Conservation (phyloP, 2,888 invertebrate species). For the Diogma glabrata region DNA sequence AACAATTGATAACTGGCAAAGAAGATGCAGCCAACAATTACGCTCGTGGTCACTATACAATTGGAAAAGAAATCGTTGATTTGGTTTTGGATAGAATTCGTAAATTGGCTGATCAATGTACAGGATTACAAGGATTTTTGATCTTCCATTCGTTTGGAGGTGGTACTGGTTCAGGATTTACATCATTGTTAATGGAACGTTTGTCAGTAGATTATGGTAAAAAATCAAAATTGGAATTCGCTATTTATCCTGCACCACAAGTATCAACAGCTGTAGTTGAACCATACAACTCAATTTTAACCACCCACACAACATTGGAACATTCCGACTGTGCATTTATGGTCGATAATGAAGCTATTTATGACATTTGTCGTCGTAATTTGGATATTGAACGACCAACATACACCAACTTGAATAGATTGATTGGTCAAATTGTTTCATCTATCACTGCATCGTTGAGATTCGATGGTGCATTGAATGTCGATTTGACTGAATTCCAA, state of each 20-base stretch:
- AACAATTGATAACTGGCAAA: constrained; percentile 84
- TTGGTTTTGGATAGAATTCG: constrained; percentile 70
- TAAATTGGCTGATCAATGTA: constrained; percentile 76
- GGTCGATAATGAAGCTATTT: constrained; percentile 86
- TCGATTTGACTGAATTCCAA: constrained; percentile 89
- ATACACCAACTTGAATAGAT: constrained; percentile 76
- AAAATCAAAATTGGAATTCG: constrained; percentile 87
- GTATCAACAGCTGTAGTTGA: constrained; percentile 74
- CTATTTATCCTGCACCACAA: constrained; percentile 90
- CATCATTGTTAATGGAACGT: constrained; percentile 83
- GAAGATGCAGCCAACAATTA: constrained; percentile 93
- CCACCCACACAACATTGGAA: constrained; percentile 79
- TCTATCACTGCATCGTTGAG: constrained; percentile 89
- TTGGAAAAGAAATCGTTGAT: constrained; percentile 82
- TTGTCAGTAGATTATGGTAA: constrained; percentile 88
- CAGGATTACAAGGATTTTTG: constrained; percentile 76
- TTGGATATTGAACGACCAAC: constrained; percentile 75
- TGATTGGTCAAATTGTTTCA: constrained; percentile 80
- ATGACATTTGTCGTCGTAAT: constrained; percentile 79
- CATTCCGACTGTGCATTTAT: constrained; percentile 86
- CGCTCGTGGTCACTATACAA: constrained; percentile 87
- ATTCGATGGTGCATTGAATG: constrained; percentile 86
- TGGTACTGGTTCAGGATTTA: constrained; percentile 88
- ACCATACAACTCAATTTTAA: constrained; percentile 87
- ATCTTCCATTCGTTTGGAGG: constrained; percentile 88